Evolutionary conservation across 2,888 invertebrate genomes (phyloP).

Genomic region (Venusia cambrica): DNA sequence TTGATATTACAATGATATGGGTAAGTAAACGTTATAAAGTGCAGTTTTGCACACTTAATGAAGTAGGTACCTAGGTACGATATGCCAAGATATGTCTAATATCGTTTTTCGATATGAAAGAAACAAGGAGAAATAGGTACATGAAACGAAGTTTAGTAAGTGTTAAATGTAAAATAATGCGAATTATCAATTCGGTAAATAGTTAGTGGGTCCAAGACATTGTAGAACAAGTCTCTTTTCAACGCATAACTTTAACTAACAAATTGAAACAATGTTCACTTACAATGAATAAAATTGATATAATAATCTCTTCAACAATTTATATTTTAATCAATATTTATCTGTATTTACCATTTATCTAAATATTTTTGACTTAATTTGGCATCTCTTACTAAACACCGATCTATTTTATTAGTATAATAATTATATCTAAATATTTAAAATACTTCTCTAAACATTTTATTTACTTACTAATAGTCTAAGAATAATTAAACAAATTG

Average conservation of each 20-base stretch:
- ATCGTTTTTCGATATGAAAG: conserved; percentile 18
- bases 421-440: conserved; percentile 79
- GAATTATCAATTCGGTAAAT: conserved; percentile 27
- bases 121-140: conserved; percentile 21
- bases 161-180: conserved; percentile 28
- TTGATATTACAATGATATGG: conserved; percentile 58
- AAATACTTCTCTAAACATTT: conserved; percentile 81
- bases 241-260: conserved; percentile 81
- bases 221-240: conserved; percentile 64
- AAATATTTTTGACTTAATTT: conserved; percentile 85
- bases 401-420: conserved; percentile 71
- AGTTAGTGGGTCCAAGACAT: conserved; percentile 34
- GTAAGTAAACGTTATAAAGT: conserved; percentile 60
- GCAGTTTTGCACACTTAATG: conserved; percentile 53
- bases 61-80: conserved; percentile 44
- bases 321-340: conserved; percentile 59
- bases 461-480: conserved; percentile 77
- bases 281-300: conserved; percentile 79
- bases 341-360: conserved; percentile 78
- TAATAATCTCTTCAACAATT: conserved; percentile 80
- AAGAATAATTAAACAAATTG: conserved; percentile 55
- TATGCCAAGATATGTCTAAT: conserved; percentile 68
- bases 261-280: conserved; percentile 79
- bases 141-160: conserved; percentile 26
- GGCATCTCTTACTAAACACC: conserved; percentile 82